Evolutionary conservation across 2,888 invertebrate species (phyloP).

Genomic region (Archips crataeganus): DNA sequence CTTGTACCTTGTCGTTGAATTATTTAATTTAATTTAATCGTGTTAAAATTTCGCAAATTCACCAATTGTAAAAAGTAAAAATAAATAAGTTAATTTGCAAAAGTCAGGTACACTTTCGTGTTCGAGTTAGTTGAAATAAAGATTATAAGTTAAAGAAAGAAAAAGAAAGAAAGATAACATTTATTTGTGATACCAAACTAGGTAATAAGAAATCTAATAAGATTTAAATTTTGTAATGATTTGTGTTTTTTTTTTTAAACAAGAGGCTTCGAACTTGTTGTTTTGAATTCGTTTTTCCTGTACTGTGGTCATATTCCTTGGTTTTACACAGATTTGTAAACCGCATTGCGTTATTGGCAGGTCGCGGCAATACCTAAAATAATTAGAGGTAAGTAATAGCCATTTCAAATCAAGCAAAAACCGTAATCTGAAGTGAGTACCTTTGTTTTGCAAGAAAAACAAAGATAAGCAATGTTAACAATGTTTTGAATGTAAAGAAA

Average conservation of each 20-base stretch:
- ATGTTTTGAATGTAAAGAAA: slow-evolving; percentile 3
- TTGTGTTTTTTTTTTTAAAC: background rate
- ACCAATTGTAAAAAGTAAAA: background rate
- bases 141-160: background rate
- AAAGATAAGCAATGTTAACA: slow-evolving; percentile 8
- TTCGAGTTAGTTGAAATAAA: background rate
- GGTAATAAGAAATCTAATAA: too few relatives aligned
- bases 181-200: too few relatives aligned
- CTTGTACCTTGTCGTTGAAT: background rate
- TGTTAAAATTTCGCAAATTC: background rate
- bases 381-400: too few relatives aligned
- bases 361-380: background rate
- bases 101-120: background rate
- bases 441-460: background rate
- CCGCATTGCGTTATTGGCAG: background rate
- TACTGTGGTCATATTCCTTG: background rate
- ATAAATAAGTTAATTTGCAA: background rate
- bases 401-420: too few relatives aligned
- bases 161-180: too few relatives aligned
- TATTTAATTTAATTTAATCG: background rate
- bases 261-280: background rate
- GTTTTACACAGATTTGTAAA: background rate
- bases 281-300: background rate
- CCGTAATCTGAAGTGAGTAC: background rate
- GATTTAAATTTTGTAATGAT: too few relatives aligned